Conservation (phyloP, 64 coral and sea anemone species). For the Anthopleura sola region DNA sequence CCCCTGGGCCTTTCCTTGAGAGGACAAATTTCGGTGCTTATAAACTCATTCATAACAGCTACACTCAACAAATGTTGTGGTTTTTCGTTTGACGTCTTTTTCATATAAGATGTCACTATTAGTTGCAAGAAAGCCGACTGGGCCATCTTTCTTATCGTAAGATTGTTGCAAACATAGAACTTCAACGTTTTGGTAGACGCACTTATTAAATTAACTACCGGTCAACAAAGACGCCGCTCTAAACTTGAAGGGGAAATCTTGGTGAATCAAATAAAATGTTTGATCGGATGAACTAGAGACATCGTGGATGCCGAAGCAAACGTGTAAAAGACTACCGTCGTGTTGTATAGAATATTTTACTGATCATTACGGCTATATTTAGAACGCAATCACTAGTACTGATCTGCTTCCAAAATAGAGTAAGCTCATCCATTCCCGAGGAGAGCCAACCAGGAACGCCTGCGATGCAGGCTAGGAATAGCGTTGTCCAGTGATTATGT, state of each 20-base stretch:
- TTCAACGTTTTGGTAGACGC: background rate
- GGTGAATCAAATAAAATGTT: background rate
- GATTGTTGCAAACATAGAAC: background rate
- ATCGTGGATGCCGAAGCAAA: background rate
- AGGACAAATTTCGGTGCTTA: background rate
- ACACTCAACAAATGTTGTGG: background rate
- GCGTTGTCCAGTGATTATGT: too few species aligned
- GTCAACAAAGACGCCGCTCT: background rate
- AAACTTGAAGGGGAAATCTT: conserved; percentile 1
- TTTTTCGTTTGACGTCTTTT: background rate
- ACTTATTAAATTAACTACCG: background rate
- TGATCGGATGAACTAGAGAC: background rate
- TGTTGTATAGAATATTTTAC: background rate
- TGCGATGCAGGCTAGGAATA: too few species aligned
- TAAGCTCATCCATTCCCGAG: background rate
- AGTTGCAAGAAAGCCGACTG: background rate
- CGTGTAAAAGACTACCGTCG: background rate
- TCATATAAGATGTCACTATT: background rate
- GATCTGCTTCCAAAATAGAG: too few species aligned
- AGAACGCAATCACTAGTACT: too few species aligned
- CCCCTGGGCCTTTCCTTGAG: background rate
- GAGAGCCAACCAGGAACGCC: too few species aligned
- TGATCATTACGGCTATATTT: too few species aligned
- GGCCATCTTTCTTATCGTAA: background rate
- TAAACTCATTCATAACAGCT: background rate